Conservation (phyloP, 1,140 invertebrate genomes). For the Drosophila parvula region DNA sequence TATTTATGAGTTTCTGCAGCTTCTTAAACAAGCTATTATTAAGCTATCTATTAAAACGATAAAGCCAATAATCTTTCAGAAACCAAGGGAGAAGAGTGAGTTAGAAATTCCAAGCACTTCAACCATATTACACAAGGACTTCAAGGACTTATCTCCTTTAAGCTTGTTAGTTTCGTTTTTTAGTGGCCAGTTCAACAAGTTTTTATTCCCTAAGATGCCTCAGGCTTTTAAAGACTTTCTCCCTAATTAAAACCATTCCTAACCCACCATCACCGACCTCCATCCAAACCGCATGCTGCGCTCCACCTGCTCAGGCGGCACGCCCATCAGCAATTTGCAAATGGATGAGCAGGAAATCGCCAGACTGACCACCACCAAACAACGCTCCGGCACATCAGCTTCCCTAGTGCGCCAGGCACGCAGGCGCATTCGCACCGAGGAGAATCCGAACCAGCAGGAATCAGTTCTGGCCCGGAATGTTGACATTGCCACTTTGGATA, state of each 20-base stretch:
- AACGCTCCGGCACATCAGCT: constrained; percentile 38
- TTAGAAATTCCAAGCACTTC: too few species aligned
- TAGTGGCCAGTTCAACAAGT: too few species aligned
- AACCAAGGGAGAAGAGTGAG: too few species aligned
- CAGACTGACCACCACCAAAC: constrained; percentile 20
- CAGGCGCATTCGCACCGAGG: constrained; percentile 46
- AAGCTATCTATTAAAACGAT: too few species aligned
- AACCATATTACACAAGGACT: too few species aligned
- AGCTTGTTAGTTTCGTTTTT: background rate
- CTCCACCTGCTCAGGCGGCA: constrained; percentile 23
- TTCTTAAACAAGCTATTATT: too few species aligned
- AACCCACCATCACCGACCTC: constrained; percentile 12
- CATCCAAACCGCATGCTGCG: constrained; percentile 22
- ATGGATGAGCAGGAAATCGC: constrained; percentile 41
- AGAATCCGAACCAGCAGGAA: constrained; percentile 32
- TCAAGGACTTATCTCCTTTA: too few species aligned
- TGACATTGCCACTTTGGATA: constrained; percentile 12
- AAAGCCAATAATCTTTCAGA: too few species aligned
- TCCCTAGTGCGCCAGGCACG: constrained; percentile 53
- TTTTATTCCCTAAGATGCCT: background rate
- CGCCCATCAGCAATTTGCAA: constrained; percentile 30
- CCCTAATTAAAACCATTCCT: background rate
- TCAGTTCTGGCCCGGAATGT: background rate
- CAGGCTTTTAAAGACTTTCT: background rate
- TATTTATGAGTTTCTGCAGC: background rate